These are phyloP conservation scores for Hormaphis cornu DNA, from an alignment of 1,140 invertebrate genomes.

Conservation along the genomic window DNA sequence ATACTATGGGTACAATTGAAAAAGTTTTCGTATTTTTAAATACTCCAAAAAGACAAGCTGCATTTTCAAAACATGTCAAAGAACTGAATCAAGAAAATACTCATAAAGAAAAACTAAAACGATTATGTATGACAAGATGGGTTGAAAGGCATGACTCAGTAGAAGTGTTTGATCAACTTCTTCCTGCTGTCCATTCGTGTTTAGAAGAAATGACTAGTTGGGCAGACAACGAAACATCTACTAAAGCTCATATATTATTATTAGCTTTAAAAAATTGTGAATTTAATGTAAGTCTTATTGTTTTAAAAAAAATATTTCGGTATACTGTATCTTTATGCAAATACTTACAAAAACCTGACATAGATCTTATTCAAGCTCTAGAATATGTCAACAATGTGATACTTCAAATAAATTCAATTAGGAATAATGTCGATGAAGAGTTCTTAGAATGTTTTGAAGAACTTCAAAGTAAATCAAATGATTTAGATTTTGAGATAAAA, in stretches of 20 bases:
- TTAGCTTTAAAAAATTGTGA: background rate
- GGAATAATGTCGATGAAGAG: background rate
- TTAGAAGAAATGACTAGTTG: background rate
- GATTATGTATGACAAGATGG: background rate
- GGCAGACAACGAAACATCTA: background rate
- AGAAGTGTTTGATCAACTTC: background rate
- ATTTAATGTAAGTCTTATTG: background rate
- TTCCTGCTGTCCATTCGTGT: background rate
- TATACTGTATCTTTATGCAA: background rate
- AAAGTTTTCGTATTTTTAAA: slow-evolving; percentile 32
- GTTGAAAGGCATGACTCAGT: background rate
- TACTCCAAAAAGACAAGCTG: slow-evolving; percentile 2
- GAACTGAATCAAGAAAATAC: background rate
- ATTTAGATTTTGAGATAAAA: background rate
- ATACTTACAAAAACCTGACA: background rate
- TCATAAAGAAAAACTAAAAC: background rate
- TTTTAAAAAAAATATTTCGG: background rate
- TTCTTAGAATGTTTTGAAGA: background rate
- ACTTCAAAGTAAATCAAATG: background rate
- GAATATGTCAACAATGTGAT: background rate
- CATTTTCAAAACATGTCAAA: background rate
- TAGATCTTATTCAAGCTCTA: background rate
- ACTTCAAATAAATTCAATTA: background rate
- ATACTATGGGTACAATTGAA: slow-evolving; percentile 32
- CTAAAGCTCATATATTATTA: background rate